Evolutionary conservation across 2,797 vertebrate genomes (phyloP).

Genomic region (Sebastiscus albofasciatus): DNA sequence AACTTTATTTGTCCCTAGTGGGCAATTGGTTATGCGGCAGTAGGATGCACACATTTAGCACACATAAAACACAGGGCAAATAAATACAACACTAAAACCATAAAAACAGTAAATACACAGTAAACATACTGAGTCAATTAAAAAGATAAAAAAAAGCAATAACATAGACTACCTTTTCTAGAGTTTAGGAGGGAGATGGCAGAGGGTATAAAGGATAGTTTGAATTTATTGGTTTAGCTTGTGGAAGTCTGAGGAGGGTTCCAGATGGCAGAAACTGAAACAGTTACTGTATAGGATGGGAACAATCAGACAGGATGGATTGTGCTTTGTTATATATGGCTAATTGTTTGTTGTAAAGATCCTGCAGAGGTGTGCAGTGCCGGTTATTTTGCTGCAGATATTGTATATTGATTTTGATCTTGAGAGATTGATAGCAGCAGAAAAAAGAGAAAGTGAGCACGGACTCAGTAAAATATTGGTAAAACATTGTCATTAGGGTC

Average conservation of each 20-base stretch:
- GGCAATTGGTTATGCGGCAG: background rate
- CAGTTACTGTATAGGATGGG: background rate
- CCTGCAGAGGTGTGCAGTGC: background rate
- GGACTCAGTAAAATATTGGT: no score
- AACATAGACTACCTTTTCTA: background rate
- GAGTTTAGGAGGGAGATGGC: background rate
- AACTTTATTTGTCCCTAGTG: background rate
- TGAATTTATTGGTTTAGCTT: background rate
- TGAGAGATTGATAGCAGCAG: background rate
- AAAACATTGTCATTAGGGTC: no score
- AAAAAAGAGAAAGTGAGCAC: no score
- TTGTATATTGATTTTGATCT: background rate
- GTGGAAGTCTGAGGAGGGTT: background rate
- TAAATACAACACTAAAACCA: background rate
- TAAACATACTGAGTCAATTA: no score
- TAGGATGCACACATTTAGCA: background rate
- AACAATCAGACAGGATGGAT: background rate
- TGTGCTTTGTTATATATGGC: background rate
- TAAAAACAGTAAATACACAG: background rate
- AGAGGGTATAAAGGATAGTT: background rate
- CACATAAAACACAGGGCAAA: background rate
- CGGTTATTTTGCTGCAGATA: background rate
- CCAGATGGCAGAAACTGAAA: background rate
- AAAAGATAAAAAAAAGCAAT: background rate
- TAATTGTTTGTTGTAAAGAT: background rate